These are phyloP conservation scores for Phalangium opilio DNA, from an alignment of 2,888 invertebrate species.

Conservation along the genomic window DNA sequence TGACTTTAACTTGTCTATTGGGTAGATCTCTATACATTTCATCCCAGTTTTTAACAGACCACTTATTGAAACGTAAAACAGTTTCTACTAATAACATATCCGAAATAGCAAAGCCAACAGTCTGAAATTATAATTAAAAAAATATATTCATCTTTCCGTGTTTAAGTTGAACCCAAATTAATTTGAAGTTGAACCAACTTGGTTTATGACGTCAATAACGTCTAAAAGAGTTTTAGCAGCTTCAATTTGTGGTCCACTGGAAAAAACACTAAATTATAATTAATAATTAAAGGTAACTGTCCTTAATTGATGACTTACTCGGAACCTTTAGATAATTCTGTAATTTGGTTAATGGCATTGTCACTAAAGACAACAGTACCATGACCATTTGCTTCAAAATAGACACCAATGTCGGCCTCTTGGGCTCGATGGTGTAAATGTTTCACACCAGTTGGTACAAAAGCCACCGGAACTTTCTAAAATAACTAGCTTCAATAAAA, in stretches of 20 bases:
- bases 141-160: too few species aligned
- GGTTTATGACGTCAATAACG: slow-evolving; percentile 73
- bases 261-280: slow-evolving; percentile 3
- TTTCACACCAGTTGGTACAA: slow-evolving; percentile 91
- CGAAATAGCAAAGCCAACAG: slow-evolving; percentile 92
- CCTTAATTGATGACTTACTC: background rate
- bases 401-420: slow-evolving; percentile 85
- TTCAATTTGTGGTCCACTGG: slow-evolving; percentile 28
- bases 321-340: background rate
- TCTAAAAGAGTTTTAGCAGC: slow-evolving; percentile 48
- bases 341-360: background rate
- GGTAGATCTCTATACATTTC: slow-evolving; percentile 68
- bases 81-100: slow-evolving; percentile 88
- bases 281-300: slow-evolving; percentile 2
- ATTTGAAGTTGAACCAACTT: slow-evolving; percentile 31
- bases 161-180: slow-evolving; percentile 19
- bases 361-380: slow-evolving; percentile 48
- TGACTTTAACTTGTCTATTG: slow-evolving; percentile 71
- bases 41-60: slow-evolving; percentile 66
- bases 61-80: slow-evolving; percentile 63
- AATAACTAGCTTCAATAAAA: slow-evolving; percentile 2
- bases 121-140: slow-evolving; percentile 25
- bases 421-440: slow-evolving; percentile 81
- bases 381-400: slow-evolving; percentile 99
- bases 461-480: slow-evolving; percentile 75